Evolutionary conservation across 1,140 invertebrate genomes (phyloP).

Genomic region (Drosophila pandora): DNA sequence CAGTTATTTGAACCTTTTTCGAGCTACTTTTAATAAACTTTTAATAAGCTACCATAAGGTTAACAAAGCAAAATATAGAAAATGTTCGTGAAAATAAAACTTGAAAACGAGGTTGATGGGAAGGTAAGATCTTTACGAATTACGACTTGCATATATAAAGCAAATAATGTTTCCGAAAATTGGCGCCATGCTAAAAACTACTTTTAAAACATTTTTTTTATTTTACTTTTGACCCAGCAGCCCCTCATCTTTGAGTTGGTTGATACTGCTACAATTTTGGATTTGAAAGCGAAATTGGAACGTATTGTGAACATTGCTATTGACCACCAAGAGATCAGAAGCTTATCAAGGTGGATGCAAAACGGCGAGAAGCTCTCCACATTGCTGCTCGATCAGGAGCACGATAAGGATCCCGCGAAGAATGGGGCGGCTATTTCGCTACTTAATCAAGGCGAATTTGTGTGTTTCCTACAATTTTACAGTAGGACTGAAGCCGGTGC

Average conservation of each 20-base stretch:
- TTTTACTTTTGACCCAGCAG: neutral
- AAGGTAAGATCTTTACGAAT: neutral
- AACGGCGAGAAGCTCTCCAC: constrained; percentile 3
- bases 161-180: too few relatives aligned
- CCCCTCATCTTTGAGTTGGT: constrained; percentile 9
- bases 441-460: neutral
- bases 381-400: constrained; percentile 1
- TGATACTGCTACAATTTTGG: constrained; percentile 4
- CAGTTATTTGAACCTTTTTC: neutral
- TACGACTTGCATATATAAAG: too few relatives aligned
- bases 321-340: constrained; percentile 8
- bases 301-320: neutral
- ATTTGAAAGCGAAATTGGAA: constrained; percentile 9
- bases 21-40: too few relatives aligned
- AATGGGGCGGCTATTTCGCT: constrained; percentile 21
- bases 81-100: neutral
- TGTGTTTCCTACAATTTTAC: constrained; percentile 20
- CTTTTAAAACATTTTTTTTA: neutral
- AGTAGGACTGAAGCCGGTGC: constrained; percentile 1
- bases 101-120: neutral
- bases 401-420: neutral
- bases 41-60: too few relatives aligned
- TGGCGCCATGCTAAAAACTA: too few relatives aligned
- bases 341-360: neutral
- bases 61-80: neutral